Base-by-base conservation (phyloP, 2,888 invertebrate species). In the Labia minor region DNA sequence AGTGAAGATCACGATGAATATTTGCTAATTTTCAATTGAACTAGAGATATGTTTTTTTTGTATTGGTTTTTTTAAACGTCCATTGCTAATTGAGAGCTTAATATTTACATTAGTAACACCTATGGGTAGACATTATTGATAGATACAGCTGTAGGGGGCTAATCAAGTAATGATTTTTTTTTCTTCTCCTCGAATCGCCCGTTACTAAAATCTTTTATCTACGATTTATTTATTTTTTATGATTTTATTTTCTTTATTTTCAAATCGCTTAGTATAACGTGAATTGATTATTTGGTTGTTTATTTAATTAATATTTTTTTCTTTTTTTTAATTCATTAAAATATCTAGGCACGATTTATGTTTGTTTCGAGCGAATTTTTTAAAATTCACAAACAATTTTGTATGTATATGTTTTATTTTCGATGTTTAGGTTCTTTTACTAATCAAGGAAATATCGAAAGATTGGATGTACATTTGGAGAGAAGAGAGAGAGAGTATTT, bases 61-160 rank as follows among this genome's bases (percentile, higher is more conserved):
- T 49, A n/a, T n/a, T n/a, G n/a, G n/a, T n/a, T n/a, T n/a, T n/a
- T 49, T 14, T n/a, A 8, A 49, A 49, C n/a, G 49, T 49, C 14
- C n/a, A 49, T 49, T 49, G 14, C 49, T 49, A 49, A 49, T 49
- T 8, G 3, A 49, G 49, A 49, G 16, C 49, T 10, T 49, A 26
- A 8, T 26, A 49, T 49, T 49, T 49, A 49, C 49, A 49, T 49
- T 49, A 49, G 49, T 49, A 49, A 49, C 49, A 49, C 49, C 49
- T 49, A 49, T 49, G 49, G 49, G 49, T 49, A 49, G 49, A 49
- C 49, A 49, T 49, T 49, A 49, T 49, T 49, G 49, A 49, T 49
- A 49, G 14, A 49, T 49, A 49, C 49, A 49, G 49, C 49, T 49
- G 49, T 16, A 49, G 49, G 49, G 49, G 49, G 49, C 49, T 49